Evolutionary conservation across 2,113 vertebrate genomes (phyloP).

Genomic region (Gallinago jamesoni): DNA sequence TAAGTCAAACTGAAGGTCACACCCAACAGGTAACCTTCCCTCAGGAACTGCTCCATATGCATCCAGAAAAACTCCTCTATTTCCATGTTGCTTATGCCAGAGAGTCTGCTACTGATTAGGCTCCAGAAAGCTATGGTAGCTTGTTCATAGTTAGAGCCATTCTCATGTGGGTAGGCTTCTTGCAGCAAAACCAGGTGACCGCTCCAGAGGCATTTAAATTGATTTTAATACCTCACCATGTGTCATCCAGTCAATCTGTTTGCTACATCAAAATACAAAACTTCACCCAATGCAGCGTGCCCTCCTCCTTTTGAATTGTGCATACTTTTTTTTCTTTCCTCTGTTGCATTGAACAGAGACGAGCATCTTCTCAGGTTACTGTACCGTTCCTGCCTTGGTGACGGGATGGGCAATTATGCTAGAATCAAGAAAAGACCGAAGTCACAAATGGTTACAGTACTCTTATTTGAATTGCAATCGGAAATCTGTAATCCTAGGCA

Average conservation of each 20-base stretch:
- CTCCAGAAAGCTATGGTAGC: background rate
- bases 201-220: background rate
- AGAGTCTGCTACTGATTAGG: background rate
- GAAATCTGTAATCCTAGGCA: background rate
- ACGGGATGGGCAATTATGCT: background rate
- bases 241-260: background rate
- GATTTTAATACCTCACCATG: background rate
- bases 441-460: background rate
- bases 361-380: background rate
- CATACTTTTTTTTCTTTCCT: background rate
- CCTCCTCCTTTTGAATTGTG: background rate
- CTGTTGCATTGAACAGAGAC: background rate
- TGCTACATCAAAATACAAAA: background rate
- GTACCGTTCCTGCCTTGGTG: background rate
- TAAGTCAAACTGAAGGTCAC: background rate
- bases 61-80: background rate
- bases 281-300: background rate
- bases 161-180: background rate
- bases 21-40: background rate
- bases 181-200: background rate
- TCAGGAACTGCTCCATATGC: background rate
- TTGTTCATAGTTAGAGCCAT: rapidly evolving
- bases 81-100: background rate
- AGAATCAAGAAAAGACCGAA: background rate
- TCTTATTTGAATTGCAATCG: background rate